Conservation (phyloP, 2,797 vertebrate genomes). For the Malurus splendens region DNA sequence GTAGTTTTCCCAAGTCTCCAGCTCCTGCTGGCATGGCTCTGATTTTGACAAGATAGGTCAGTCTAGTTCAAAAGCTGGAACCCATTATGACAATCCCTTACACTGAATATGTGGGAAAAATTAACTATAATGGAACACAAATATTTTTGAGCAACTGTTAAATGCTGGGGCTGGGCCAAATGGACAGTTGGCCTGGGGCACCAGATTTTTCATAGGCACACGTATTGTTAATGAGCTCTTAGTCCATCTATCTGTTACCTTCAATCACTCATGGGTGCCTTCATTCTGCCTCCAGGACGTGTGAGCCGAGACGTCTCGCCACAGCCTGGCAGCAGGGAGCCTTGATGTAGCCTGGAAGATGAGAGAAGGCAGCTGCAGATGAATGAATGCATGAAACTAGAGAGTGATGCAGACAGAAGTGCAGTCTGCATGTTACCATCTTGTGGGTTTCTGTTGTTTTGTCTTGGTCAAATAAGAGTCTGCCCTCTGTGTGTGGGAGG, state of each 20-base stretch:
- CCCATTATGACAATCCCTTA: not conserved
- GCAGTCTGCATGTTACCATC: not conserved
- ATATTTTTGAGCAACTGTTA: constrained; percentile 41
- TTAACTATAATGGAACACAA: not conserved
- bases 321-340: constrained; percentile 20
- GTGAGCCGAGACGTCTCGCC: not conserved
- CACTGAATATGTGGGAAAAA: constrained; percentile 3
- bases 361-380: constrained; percentile 45
- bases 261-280: constrained; percentile 38
- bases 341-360: not conserved
- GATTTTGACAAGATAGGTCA: constrained; percentile 7
- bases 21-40: not conserved
- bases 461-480: not conserved
- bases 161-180: constrained; percentile 32
- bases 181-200: constrained; percentile 23
- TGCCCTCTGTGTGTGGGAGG: not conserved
- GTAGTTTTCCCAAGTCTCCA: not conserved
- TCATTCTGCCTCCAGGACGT: not conserved
- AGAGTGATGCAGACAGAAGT: not conserved
- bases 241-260: constrained; percentile 49
- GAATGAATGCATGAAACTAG: constrained; percentile 21
- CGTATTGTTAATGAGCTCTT: not conserved
- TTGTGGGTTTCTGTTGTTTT: not conserved
- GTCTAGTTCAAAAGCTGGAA: constrained; percentile 12
- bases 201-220: not conserved